A percentile compares a stretch with the other conserved stretches of the same genome.
These are phyloP conservation scores for Scelioninae gen. 2 DNA, from an alignment of 2,888 invertebrate species.

Conservation along the genomic window DNA sequence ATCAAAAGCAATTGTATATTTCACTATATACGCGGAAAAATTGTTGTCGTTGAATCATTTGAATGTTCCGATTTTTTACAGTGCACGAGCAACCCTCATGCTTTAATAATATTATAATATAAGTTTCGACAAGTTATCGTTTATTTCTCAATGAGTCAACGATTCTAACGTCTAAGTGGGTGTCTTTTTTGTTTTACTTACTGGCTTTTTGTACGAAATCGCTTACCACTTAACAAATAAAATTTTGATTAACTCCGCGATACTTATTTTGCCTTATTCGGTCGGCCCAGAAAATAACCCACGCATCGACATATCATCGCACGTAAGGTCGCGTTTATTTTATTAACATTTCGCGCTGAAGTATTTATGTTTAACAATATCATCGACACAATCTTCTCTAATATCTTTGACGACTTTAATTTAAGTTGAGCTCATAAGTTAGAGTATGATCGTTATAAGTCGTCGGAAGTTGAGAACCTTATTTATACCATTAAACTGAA, in stretches of 20 bases:
- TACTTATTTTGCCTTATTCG: slow-evolving; percentile 34
- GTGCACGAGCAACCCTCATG: slow-evolving; percentile 47
- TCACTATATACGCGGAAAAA: slow-evolving; percentile 45
- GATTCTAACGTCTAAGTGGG: slow-evolving; percentile 51
- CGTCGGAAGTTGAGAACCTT: slow-evolving; percentile 26
- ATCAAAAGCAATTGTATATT: slow-evolving; percentile 31
- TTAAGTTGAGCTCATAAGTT: slow-evolving; percentile 68
- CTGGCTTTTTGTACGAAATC: slow-evolving; percentile 56
- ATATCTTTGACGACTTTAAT: slow-evolving; percentile 48
- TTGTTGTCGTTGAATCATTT: slow-evolving; percentile 25
- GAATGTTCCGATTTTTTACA: slow-evolving; percentile 48
- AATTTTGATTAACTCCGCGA: slow-evolving; percentile 59
- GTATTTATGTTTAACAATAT: slow-evolving; percentile 48
- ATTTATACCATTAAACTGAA: slow-evolving; percentile 43
- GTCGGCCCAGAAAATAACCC: slow-evolving; percentile 38
- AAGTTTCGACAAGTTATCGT: slow-evolving; percentile 43
- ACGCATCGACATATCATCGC: slow-evolving; percentile 39
- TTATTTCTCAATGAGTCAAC: slow-evolving; percentile 44
- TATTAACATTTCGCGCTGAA: slow-evolving; percentile 48
- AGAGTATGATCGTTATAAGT: slow-evolving; percentile 60
- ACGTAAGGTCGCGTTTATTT: slow-evolving; percentile 44
- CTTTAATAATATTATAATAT: slow-evolving; percentile 46
- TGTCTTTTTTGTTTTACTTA: slow-evolving; percentile 30
- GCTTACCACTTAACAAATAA: slow-evolving; percentile 56
- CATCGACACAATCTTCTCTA: slow-evolving; percentile 47